A percentile compares a stretch with the other conserved stretches of the same genome.
Conservation (phyloP, 2,888 invertebrate species). For the Athalia rosae region DNA sequence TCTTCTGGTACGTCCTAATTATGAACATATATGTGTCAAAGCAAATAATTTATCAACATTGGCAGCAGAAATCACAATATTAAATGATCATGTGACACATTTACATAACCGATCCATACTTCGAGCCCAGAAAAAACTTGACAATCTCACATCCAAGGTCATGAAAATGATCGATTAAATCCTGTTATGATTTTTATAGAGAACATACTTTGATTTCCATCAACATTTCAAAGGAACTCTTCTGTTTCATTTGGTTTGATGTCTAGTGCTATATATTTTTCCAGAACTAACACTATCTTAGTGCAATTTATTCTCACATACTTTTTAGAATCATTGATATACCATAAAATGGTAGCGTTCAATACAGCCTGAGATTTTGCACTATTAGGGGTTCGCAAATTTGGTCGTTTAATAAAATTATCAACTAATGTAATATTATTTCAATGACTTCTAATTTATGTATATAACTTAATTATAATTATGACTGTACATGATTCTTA, state of each 20-base stretch:
- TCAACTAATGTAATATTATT: slow-evolving; percentile 19
- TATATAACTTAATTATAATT: slow-evolving; percentile 14
- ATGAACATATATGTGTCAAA: slow-evolving; percentile 54
- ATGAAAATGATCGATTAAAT: slow-evolving; percentile 47
- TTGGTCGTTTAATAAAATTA: not conserved
- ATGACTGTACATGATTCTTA: slow-evolving; percentile 26
- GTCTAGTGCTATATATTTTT: not conserved
- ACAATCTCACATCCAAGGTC: slow-evolving; percentile 50
- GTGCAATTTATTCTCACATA: slow-evolving; percentile 25
- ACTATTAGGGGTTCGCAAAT: slow-evolving; percentile 7
- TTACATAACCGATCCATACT: slow-evolving; percentile 53
- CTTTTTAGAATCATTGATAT: not conserved
- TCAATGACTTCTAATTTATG: slow-evolving; percentile 13
- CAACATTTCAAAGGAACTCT: no score
- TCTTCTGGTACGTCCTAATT: slow-evolving; percentile 56
- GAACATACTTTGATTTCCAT: slow-evolving; percentile 3
- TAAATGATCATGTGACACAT: slow-evolving; percentile 49
- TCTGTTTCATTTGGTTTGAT: no score
- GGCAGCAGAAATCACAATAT: slow-evolving; percentile 48
- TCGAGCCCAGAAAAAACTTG: slow-evolving; percentile 52
- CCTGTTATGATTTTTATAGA: not conserved
- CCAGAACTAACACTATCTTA: not conserved
- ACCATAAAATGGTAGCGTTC: not conserved
- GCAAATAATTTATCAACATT: slow-evolving; percentile 52
- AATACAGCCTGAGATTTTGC: not conserved